phyloP scores from a whole-genome alignment of 2,113 vertebrate genomes.

The Todiramphus chloris region DNA sequence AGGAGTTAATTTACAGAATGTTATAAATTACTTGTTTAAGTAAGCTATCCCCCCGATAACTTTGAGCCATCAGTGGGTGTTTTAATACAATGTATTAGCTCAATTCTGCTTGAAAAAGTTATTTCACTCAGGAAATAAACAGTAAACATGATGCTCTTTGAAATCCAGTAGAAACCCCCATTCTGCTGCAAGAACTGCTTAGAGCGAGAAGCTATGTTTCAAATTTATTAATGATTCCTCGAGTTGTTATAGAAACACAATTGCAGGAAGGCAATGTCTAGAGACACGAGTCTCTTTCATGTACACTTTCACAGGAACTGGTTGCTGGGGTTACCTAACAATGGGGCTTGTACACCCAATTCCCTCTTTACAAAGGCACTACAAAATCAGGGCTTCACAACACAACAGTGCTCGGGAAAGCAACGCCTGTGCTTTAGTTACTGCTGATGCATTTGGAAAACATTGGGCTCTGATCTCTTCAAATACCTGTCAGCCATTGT shows the following conservation, averaged over 20 bases:
- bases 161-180: background rate
- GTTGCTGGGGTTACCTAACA: conserved; percentile 49
- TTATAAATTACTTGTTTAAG: conserved; percentile 16
- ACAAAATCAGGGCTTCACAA: background rate
- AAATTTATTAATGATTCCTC: conserved; percentile 29
- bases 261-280: background rate
- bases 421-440: background rate
- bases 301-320: background rate
- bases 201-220: background rate
- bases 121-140: conserved; percentile 6
- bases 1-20: background rate
- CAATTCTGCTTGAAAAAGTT: background rate
- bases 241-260: conserved; percentile 41
- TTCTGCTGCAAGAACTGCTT: background rate
- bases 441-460: background rate
- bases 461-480: background rate
- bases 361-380: background rate
- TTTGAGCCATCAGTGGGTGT: background rate
- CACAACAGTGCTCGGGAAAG: background rate
- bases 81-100: background rate
- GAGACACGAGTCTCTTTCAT: background rate
- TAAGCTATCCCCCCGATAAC: background rate
- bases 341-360: background rate
- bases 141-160: background rate
- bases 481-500: background rate